Conservation (phyloP, 2,113 vertebrate species). For the Cygnus atratus region DNA sequence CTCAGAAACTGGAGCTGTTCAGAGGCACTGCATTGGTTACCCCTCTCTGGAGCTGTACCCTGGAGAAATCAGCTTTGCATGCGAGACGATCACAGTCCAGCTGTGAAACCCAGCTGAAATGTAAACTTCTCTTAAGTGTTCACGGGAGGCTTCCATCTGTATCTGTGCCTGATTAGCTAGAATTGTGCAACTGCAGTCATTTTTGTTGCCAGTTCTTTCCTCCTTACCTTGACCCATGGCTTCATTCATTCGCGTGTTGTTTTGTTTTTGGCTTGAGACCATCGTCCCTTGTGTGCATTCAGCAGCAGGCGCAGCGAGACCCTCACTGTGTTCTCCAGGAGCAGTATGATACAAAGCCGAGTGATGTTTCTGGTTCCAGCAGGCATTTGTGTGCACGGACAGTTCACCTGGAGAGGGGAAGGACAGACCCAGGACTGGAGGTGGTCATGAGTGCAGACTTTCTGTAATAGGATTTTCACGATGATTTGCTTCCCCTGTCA, state of each 20-base stretch:
- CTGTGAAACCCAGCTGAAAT: conserved; percentile 19
- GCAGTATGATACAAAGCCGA: background rate
- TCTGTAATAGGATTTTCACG: background rate
- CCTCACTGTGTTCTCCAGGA: background rate
- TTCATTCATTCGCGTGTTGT: rapidly evolving
- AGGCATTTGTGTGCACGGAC: background rate
- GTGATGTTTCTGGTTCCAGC: background rate
- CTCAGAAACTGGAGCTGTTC: background rate
- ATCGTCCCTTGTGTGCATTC: background rate
- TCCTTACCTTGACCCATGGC: background rate
- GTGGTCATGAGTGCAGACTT: background rate
- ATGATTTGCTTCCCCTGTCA: conserved; percentile 42
- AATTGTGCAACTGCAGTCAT: background rate
- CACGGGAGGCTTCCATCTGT: background rate
- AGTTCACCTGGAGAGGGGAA: background rate
- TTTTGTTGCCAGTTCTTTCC: background rate
- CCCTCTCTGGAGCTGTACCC: background rate
- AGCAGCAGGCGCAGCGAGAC: rapidly evolving
- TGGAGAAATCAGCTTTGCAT: background rate
- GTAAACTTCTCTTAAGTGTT: background rate
- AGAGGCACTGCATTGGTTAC: background rate
- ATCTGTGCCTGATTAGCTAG: background rate
- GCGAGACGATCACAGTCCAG: background rate
- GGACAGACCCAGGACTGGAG: background rate
- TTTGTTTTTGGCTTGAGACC: background rate